Base-by-base conservation (phyloP, 2,797 vertebrate genomes). In the Champsocephalus esox region DNA sequence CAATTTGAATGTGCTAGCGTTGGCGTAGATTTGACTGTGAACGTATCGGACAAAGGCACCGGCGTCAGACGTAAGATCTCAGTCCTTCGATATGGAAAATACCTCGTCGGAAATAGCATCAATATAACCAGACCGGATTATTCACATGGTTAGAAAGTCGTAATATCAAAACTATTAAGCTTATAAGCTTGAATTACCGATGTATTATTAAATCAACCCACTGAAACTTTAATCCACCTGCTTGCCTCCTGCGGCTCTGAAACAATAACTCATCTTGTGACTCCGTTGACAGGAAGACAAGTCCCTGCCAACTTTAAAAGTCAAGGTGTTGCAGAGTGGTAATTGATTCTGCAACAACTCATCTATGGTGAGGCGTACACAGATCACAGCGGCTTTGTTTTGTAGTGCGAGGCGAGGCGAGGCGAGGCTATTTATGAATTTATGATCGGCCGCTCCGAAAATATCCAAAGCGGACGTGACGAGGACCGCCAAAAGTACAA, bases 211-310 rank as follows among this genome's bases (percentile, higher is more conserved):
- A 50, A 48, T 48, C 5, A 48, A 16, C 5, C 34, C 34, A 38
- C 45, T 48, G 45, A 17, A 16, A 38, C n/a, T 48, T 56, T 51
- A 70, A 54, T 73, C 49, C 34, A 8, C 34, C 32, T 34, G 32
- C 32, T 34, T 7, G 32, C 32, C 32, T 34, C 32, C 32, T 28
- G 2, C 24, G 21, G 32, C 64, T 11, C 12, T 38, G 17, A 68
- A 73, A 78, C 67, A 66, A 77, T 60, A 41, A 73, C 73, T 57
- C 46, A 5, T 62, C 67, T 57, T 74, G 70, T 80, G 74, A 81
- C 70, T 62, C 10, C 19, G 5, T 49, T 13, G 28, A 48, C 51
- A 48, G 13, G 0, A 19, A 14, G 9, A 55, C 34, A 5, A n/a
- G 11, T 28, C 32, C 12, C 52, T 8, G 13, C 49, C 46, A 3